Conservation (phyloP, 2,797 vertebrate species). For the Microctenopoma stevenorrisi region DNA sequence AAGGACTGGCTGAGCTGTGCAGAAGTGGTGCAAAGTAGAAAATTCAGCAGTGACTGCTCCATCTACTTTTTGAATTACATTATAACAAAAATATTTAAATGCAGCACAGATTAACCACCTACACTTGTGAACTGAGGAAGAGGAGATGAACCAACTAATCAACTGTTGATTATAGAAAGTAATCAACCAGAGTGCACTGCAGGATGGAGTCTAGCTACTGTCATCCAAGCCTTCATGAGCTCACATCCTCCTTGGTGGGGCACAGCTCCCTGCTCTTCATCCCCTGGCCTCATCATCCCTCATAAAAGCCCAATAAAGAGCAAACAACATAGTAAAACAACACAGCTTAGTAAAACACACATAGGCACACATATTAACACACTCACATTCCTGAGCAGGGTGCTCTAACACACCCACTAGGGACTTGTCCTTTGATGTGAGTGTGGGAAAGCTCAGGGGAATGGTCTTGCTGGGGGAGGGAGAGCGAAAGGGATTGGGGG, state of each 20-base stretch:
- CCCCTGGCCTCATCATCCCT: constrained; percentile 68
- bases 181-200: too few relatives aligned
- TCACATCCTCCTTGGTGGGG: constrained; percentile 66
- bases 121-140: too few relatives aligned
- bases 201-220: not conserved
- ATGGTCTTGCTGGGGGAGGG: constrained; percentile 68
- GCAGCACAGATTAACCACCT: too few relatives aligned
- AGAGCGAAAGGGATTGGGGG: not conserved
- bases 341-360: constrained; percentile 77
- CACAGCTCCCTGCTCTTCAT: constrained; percentile 54
- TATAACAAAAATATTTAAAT: too few relatives aligned
- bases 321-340: constrained; percentile 77
- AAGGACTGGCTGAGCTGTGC: not conserved
- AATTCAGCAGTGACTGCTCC: too few relatives aligned
- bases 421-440: constrained; percentile 80
- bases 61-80: too few relatives aligned
- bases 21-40: not conserved
- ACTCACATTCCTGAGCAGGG: constrained; percentile 80
- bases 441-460: constrained; percentile 84
- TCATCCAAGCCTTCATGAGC: constrained; percentile 49
- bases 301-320: constrained; percentile 78
- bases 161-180: not conserved
- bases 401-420: constrained; percentile 78
- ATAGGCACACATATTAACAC: constrained; percentile 62
- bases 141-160: too few relatives aligned